These are phyloP conservation scores for Tetragonula carbonaria DNA, from an alignment of 2,888 invertebrate species.

Conservation along the genomic window DNA sequence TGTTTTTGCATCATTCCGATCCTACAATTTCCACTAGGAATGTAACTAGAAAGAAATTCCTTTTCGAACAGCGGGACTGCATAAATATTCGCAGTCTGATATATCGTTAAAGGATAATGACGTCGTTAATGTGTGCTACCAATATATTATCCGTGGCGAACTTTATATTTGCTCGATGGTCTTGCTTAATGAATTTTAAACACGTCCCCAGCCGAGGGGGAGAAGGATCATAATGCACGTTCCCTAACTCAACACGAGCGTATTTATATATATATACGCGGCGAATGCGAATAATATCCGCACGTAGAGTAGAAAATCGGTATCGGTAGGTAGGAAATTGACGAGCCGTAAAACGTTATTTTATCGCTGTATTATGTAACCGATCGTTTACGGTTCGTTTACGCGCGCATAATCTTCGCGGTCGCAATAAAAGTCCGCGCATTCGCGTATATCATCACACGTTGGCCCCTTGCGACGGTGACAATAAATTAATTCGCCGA, in stretches of 20 bases:
- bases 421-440: constrained; percentile 15
- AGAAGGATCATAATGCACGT: not conserved
- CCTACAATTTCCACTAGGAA: not conserved
- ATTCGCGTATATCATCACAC: constrained; percentile 28
- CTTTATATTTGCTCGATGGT: not conserved
- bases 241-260: not conserved
- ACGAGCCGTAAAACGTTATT: constrained; percentile 6
- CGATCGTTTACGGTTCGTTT: constrained; percentile 39
- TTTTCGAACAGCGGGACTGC: not conserved
- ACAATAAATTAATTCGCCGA: constrained; percentile 42
- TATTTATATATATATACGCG: not conserved
- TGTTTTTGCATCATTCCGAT: not conserved
- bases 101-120: not conserved
- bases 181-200: constrained; percentile 1
- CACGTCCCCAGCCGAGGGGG: too few relatives aligned
- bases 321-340: not conserved
- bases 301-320: not conserved
- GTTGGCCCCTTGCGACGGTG: constrained; percentile 20
- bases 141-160: not conserved
- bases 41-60: not conserved
- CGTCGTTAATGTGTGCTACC: not conserved
- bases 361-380: constrained; percentile 33
- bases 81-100: not conserved
- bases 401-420: constrained; percentile 32
- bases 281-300: constrained; percentile 13